phyloP scores from a whole-genome alignment of 2,888 invertebrate species.

The Sinelater perroti region DNA sequence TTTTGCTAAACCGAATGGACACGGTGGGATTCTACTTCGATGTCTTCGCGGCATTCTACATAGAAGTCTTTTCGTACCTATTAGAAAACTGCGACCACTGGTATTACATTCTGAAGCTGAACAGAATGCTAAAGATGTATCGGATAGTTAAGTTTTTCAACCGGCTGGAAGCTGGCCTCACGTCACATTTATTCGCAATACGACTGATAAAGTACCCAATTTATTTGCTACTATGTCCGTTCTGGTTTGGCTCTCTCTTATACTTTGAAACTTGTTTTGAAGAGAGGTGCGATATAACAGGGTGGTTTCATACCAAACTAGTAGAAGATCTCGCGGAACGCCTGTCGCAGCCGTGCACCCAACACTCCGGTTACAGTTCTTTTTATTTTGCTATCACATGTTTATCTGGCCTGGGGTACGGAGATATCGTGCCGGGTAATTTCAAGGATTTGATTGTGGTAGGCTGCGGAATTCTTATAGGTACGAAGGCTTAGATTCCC shows the following conservation, averaged over 20 bases:
- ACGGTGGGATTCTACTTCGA: constrained; percentile 65
- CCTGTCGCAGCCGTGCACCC: constrained; percentile 27
- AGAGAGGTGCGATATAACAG: constrained; percentile 61
- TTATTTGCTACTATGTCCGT: constrained; percentile 61
- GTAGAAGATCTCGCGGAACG: constrained; percentile 32
- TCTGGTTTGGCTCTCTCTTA: constrained; percentile 65
- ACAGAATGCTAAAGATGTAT: constrained; percentile 65
- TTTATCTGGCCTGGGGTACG: constrained; percentile 62
- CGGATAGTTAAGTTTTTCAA: constrained; percentile 63
- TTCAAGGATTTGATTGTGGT: constrained; percentile 56
- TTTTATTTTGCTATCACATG: constrained; percentile 63
- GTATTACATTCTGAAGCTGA: constrained; percentile 64
- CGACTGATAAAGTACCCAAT: constrained; percentile 63
- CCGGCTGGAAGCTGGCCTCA: constrained; percentile 59
- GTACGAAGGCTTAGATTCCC: too few relatives aligned
- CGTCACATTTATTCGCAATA: constrained; percentile 29
- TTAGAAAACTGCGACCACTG: constrained; percentile 56
- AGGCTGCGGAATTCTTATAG: constrained; percentile 38
- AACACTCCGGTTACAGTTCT: constrained; percentile 58
- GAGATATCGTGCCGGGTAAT: constrained; percentile 63
- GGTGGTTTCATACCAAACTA: constrained; percentile 59
- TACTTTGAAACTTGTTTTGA: constrained; percentile 65
- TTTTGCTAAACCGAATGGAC: constrained; percentile 61
- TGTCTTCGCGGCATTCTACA: constrained; percentile 62
- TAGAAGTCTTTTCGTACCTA: constrained; percentile 61